Evolutionary conservation across 2,888 invertebrate species (phyloP), one percentile per base, ranked within the genome.

Genomic region (Catocala nupta): DNA sequence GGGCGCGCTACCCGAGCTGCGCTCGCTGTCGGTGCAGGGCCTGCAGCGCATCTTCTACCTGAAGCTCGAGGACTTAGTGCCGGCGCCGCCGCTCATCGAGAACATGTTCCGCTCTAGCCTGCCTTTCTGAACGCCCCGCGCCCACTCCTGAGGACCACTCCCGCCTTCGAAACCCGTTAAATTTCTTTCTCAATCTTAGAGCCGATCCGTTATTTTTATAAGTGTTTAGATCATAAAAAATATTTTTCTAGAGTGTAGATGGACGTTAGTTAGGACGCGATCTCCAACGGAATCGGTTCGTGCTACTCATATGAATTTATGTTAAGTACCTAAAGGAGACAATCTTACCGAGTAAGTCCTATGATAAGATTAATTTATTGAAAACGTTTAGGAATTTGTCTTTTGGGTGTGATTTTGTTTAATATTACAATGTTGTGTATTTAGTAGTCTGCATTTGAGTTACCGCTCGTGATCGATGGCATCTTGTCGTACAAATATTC

Each of bases 91-190:
- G 10, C 96, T 98, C 79, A 98, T 99, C 86, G 99, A 99, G 92
- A 98, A 97, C 89, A 97, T 99, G 97, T 99, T 98, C 91, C 97
- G 98, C 82, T 97, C 98, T 86, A 98, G 98, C 93, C 95, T 99
- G 88, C 99, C 99, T 78, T 99, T 98, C 92, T 99, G 96, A 95
- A 82, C 75, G 56, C 68, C 72, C 70, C 62, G 51, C 62, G 65
- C 73, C 75, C 48, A 77, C 61, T 77, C 88, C 81, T 81, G 89
- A 88, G 90, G 91, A 90, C 91, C 90, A 90, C 85, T 86, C 89
- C 91, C 90, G 93, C 92, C 92, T 92, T 93, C 84, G 75, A 85
- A 82, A 80, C 77, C 82, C 85, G 82, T 47, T 47, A 7, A 47
- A 47, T 85, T 89, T 87, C 80, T 85, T 86, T 83, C 84, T 83